Conservation (phyloP, 2,888 invertebrate species). For the Aspidapion aeneum region DNA sequence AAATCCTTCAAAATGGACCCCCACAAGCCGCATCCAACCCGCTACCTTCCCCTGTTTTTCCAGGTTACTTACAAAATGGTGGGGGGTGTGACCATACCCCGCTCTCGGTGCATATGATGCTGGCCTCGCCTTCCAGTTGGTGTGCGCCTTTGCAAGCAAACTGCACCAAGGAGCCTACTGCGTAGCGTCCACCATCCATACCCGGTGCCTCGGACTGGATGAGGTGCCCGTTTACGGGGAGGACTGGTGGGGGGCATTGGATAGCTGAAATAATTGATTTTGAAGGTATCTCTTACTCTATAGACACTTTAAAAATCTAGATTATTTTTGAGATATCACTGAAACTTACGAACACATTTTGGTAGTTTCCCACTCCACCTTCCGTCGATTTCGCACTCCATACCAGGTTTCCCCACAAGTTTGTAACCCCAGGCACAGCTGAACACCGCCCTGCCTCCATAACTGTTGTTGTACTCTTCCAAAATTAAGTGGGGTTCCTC, state of each 20-base stretch:
- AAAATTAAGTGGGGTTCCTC: slow-evolving; percentile 70
- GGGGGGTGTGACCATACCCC: slow-evolving; percentile 87
- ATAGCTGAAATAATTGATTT: too few relatives aligned
- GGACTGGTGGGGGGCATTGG: slow-evolving; percentile 71
- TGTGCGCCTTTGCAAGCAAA: slow-evolving; percentile 71
- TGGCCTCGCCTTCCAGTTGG: slow-evolving; percentile 70
- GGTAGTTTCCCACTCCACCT: slow-evolving; percentile 77
- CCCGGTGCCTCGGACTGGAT: slow-evolving; percentile 51
- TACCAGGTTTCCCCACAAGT: slow-evolving; percentile 69
- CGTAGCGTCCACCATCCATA: slow-evolving; percentile 60
- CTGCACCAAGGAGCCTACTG: slow-evolving; percentile 77
- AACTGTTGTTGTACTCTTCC: slow-evolving; percentile 76
- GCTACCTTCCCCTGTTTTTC: not conserved
- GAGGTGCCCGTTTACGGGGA: slow-evolving; percentile 68
- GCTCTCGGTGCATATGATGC: slow-evolving; percentile 82
- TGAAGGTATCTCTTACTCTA: too few relatives aligned
- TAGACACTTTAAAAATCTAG: too few relatives aligned
- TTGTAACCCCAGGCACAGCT: slow-evolving; percentile 82
- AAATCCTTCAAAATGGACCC: too few relatives aligned
- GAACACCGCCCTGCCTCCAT: slow-evolving; percentile 77
- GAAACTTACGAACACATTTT: slow-evolving; percentile 67
- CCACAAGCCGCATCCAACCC: too few relatives aligned
- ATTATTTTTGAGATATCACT: too few relatives aligned
- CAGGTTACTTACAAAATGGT: slow-evolving; percentile 65
- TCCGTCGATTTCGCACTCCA: slow-evolving; percentile 77